Evolutionary conservation across 2,113 vertebrate species (phyloP).

Genomic region (Falco punctatus): DNA sequence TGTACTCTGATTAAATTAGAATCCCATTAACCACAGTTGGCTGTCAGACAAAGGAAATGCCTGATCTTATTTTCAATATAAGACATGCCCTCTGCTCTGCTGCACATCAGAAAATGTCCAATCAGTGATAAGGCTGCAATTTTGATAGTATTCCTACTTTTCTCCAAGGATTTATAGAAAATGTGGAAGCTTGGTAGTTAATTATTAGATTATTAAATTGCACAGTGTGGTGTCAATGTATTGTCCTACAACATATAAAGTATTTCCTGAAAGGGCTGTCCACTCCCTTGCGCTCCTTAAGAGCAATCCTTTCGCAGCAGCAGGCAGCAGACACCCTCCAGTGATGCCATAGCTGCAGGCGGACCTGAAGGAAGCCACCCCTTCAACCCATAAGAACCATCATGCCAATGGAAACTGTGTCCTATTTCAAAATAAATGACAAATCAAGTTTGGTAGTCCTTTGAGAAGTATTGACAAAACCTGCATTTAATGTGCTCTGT

Average conservation of each 20-base stretch:
- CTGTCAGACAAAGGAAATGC: constrained; percentile 48
- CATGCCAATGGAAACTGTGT: neutral
- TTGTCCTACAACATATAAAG: neutral
- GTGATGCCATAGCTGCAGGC: neutral
- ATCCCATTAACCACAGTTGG: constrained; percentile 27
- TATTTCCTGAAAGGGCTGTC: neutral
- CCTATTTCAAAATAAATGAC: neutral
- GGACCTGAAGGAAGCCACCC: neutral
- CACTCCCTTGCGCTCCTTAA: neutral
- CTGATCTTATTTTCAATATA: constrained; percentile 37
- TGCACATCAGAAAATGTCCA: neutral
- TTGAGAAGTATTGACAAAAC: neutral
- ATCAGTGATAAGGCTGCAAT: constrained; percentile 6
- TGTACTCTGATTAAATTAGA: constrained; percentile 57
- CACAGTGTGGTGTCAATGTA: neutral
- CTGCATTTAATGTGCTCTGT: neutral
- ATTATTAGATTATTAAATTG: neutral
- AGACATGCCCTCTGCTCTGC: constrained; percentile 26
- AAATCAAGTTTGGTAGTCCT: neutral
- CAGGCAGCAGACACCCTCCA: neutral
- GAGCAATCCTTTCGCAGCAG: neutral
- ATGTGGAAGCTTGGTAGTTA: neutral
- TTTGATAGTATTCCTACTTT: constrained; percentile 17
- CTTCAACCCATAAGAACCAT: neutral
- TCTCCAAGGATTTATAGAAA: constrained; percentile 17